Evolutionary conservation across 2,797 vertebrate species (phyloP).

Genomic region (Presbytis comata): DNA sequence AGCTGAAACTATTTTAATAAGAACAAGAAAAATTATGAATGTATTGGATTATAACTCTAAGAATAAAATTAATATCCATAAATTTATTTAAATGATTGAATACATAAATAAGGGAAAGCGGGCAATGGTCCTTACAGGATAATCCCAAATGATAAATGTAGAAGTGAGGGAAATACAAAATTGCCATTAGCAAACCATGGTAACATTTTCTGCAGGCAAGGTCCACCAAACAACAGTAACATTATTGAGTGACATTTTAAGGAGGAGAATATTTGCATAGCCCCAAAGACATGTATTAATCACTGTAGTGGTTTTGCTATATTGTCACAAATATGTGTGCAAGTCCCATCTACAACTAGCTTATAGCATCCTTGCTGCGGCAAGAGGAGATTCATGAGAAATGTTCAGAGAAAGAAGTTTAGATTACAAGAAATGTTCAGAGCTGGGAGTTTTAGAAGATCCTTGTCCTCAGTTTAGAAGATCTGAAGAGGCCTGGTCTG

Average conservation of each 20-base stretch:
- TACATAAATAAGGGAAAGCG: neutral
- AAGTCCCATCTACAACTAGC: neutral
- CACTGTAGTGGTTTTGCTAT: neutral
- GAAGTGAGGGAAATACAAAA: neutral
- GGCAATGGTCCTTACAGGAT: neutral
- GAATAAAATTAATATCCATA: neutral
- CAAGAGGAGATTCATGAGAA: neutral
- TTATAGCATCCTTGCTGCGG: no score
- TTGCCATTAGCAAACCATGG: neutral
- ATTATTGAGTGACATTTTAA: neutral
- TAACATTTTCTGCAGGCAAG: neutral
- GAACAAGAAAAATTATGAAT: neutral
- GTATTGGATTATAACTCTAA: neutral
- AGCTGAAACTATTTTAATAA: neutral
- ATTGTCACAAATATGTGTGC: neutral
- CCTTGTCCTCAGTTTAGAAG: neutral
- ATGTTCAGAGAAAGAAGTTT: neutral
- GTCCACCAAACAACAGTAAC: no score
- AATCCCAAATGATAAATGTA: no score
- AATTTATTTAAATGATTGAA: neutral
- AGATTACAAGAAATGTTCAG: neutral
- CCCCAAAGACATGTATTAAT: neutral
- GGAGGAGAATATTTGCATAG: neutral
- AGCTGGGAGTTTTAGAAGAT: neutral
- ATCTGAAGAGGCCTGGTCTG: neutral